These are phyloP conservation scores for Cariama cristata DNA, from an alignment of 2,113 vertebrate genomes.

Conservation along the genomic window DNA sequence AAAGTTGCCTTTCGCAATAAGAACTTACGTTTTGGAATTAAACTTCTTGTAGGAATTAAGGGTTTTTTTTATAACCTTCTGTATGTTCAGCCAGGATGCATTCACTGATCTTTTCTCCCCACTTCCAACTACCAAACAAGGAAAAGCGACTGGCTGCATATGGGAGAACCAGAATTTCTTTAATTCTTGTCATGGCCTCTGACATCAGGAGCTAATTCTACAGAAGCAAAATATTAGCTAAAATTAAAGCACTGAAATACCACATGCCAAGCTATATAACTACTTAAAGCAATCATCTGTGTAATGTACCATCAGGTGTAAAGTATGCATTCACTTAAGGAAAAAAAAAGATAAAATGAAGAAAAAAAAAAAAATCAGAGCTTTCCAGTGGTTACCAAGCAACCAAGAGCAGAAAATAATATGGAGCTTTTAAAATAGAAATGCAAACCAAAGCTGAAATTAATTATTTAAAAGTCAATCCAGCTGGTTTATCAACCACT, in stretches of 20 bases:
- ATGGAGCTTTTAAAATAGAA: conserved; percentile 47
- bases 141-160: background rate
- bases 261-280: background rate
- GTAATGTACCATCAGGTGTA: background rate
- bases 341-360: background rate
- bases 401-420: conserved; percentile 53
- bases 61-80: background rate
- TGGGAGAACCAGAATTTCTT: background rate
- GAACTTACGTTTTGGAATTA: background rate
- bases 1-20: background rate
- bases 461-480: conserved; percentile 62
- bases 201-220: background rate
- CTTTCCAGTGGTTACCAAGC: conserved; percentile 45
- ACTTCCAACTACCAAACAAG: background rate
- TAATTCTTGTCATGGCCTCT: background rate
- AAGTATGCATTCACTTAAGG: background rate
- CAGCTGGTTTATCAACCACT: conserved; percentile 29
- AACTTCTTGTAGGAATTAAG: background rate
- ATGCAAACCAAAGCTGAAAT: conserved; percentile 48
- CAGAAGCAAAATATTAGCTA: background rate
- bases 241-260: background rate
- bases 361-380: background rate
- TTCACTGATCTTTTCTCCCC: background rate
- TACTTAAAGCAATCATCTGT: background rate
- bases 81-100: background rate